Evolutionary conservation across 2,797 vertebrate species (phyloP).

Genomic region (Micrastur ruficollis): DNA sequence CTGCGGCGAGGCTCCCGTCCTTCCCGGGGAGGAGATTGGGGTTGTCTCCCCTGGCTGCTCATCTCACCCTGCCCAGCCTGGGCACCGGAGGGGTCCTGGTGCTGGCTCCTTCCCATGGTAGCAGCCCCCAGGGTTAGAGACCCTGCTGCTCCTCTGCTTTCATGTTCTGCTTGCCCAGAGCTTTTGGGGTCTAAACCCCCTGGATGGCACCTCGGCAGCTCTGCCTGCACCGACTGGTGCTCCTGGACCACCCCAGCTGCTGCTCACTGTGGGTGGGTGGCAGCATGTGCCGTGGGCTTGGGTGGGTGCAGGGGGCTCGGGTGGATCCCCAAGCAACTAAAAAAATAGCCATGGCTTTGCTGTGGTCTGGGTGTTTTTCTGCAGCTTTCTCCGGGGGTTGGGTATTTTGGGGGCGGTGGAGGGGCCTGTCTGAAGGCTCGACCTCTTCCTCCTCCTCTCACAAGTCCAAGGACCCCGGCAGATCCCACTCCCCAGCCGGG

Average conservation of each 20-base stretch:
- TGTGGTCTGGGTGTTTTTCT: background rate
- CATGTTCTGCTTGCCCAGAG: background rate
- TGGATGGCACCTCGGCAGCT: background rate
- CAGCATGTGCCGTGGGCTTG: background rate
- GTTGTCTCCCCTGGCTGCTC: background rate
- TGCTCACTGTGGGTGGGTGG: rapidly evolving
- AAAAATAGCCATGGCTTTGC: background rate
- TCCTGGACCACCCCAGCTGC: background rate
- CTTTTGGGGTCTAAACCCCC: background rate
- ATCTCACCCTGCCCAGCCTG: background rate
- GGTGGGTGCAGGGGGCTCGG: background rate
- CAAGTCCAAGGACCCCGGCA: background rate
- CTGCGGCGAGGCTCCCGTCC: rapidly evolving
- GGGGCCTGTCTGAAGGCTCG: background rate
- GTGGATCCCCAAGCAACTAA: rapidly evolving
- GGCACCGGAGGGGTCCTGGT: rapidly evolving
- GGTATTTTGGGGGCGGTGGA: rapidly evolving
- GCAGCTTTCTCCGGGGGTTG: background rate
- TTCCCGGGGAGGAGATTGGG: background rate
- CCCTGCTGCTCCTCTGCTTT: background rate
- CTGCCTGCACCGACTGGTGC: background rate
- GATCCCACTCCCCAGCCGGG: background rate
- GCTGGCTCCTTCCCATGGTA: background rate
- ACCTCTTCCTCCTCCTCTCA: background rate
- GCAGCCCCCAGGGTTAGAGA: background rate